Base-by-base conservation (phyloP, 2,113 vertebrate genomes). In the Onychostruthus taczanowskii region DNA sequence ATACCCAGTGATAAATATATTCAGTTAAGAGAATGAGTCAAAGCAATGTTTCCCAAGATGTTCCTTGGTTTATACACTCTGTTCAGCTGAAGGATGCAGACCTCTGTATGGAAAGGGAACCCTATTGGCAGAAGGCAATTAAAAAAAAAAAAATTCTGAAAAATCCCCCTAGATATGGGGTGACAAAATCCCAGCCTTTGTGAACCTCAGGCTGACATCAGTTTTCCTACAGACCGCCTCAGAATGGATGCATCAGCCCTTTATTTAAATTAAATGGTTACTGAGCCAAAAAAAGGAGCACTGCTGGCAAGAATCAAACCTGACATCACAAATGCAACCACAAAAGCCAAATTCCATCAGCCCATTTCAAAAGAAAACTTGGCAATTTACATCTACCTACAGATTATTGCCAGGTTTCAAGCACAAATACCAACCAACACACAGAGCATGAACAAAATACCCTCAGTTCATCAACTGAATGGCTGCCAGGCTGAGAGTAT, bases 221-320 rank as follows among this genome's bases (percentile, higher is more conserved):
- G 16, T 56, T 87, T 28, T 41, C 49, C 74, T 76, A 79, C 41
- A 90, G 74, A 84, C 30, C 2, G 2, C 26, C n/a, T 74, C 66
- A 30, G 56, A 55, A 78, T 52, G 24, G 52, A 89, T 6, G 35
- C 24, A 67, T 26, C 20, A 78, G 67, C 33, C 27, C 15, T 87
- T 58, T 49, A 44, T 52, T 79, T 64, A 82, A 67, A 87, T 43
- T 30, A 35, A 68, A 64, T 0, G 0, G 46, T 37, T 85, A 82
- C 78, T 21, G 70, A 80, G 78, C 75, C 87, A 82, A 82, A 63
- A 82, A 85, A 92, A 82, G n/a, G 70, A 96, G 37, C 80, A 66
- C 67, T 0, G 21, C 66, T 89, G 74, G 84, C 81, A 93, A 93
- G 89, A 87, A 74, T 37, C 50, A 76, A 76, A 62, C 39, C 10